These are phyloP conservation scores for Tipula confusa DNA, from an alignment of 2,888 invertebrate genomes.

Conservation along the genomic window DNA sequence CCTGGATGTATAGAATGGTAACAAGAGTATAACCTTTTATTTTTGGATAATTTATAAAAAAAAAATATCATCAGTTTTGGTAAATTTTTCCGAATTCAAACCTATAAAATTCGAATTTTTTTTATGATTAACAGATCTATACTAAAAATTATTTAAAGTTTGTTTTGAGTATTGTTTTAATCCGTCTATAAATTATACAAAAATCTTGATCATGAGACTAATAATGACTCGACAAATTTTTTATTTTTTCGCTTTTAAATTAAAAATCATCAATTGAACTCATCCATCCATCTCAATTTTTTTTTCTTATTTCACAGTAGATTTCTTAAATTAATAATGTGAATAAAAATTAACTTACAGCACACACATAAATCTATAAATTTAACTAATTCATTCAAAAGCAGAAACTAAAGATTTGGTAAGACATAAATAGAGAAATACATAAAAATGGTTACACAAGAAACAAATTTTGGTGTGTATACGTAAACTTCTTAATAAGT, in stretches of 20 bases:
- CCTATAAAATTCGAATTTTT: too few species aligned
- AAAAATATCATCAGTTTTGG: too few species aligned
- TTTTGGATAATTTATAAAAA: too few species aligned
- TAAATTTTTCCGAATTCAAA: too few species aligned
- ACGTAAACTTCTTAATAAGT: not conserved
- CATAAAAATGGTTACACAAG: not conserved
- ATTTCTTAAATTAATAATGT: slow-evolving; percentile 1
- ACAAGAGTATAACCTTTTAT: too few species aligned
- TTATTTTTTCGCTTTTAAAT: not conserved
- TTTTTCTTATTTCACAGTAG: slow-evolving; percentile 15
- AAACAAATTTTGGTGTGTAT: not conserved
- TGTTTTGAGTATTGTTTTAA: not conserved
- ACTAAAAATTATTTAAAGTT: not conserved
- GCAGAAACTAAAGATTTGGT: not conserved
- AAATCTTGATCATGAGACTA: not conserved
- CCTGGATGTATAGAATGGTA: too few species aligned
- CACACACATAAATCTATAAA: slow-evolving; percentile 3
- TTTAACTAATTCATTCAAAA: slow-evolving; percentile 3
- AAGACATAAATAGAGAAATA: not conserved
- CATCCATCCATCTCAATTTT: slow-evolving; percentile 5
- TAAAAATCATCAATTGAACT: slow-evolving; percentile 20
- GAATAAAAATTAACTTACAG: not conserved
- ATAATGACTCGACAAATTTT: not conserved
- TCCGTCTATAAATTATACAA: not conserved
- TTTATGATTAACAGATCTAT: not conserved